phyloP scores from a whole-genome alignment of 2,797 vertebrate species.

The Myotis pilosus region DNA sequence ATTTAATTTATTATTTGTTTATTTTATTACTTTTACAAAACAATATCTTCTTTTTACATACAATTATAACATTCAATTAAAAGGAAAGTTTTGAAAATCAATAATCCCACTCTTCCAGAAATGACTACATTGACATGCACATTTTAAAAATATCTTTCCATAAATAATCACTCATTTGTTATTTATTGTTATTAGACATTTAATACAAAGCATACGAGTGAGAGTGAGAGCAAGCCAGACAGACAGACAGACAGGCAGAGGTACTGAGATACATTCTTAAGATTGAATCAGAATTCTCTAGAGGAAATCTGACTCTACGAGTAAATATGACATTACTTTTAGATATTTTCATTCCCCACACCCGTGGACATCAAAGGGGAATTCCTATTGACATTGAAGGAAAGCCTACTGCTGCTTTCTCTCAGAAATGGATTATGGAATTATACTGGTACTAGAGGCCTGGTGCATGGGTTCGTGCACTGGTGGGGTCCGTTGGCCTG shows the following conservation, averaged over 20 bases:
- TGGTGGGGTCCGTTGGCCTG: too few relatives aligned
- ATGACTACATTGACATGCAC: neutral
- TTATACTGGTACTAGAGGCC: neutral
- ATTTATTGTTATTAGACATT: neutral
- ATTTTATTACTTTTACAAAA: neutral
- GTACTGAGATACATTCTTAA: neutral
- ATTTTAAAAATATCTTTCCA: neutral
- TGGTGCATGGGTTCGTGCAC: rapidly evolving
- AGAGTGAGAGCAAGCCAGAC: neutral
- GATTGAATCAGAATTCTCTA: neutral
- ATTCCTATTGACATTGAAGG: neutral
- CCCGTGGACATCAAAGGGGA: neutral
- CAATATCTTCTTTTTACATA: neutral
- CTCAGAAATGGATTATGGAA: neutral
- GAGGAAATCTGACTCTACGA: neutral
- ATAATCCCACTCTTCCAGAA: neutral
- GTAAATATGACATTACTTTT: neutral
- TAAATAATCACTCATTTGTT: neutral
- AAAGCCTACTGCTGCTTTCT: neutral
- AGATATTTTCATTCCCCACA: neutral
- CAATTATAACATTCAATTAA: neutral
- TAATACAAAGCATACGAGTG: neutral
- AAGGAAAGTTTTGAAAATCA: neutral
- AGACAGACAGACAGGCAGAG: neutral
- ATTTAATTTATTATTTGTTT: neutral